phyloP scores from a whole-genome alignment of 2,888 invertebrate genomes.

The Trichogramma dendrolimi region DNA sequence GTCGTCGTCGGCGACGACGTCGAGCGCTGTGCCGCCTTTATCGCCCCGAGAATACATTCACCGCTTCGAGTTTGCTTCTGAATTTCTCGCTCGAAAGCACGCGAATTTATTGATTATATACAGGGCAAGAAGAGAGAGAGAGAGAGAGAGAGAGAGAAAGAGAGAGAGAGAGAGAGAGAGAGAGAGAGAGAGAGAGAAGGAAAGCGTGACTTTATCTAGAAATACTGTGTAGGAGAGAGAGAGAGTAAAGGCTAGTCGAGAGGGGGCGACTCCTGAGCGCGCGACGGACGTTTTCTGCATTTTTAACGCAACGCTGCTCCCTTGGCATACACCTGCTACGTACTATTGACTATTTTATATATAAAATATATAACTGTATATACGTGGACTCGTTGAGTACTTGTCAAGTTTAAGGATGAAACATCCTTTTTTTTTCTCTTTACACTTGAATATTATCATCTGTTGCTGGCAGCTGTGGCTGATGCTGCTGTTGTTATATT shows the following conservation, averaged over 20 bases:
- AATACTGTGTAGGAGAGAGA: not conserved
- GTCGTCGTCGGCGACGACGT: not conserved
- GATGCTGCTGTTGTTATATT: too few species aligned
- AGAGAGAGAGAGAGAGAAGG: not conserved
- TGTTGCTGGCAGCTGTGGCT: too few species aligned
- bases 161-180: not conserved
- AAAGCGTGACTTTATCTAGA: not conserved
- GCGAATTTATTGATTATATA: conserved; percentile 21
- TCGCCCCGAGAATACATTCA: not conserved
- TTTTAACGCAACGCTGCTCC: conserved; percentile 21
- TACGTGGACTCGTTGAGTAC: too few species aligned
- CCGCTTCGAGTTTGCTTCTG: conserved; percentile 2
- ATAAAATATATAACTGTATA: too few species aligned
- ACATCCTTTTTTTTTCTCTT: too few species aligned
- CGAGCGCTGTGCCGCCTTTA: conserved; percentile 1
- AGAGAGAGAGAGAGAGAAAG: not conserved
- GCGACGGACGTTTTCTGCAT: conserved; percentile 20
- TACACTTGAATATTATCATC: too few species aligned
- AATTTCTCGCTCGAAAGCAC: conserved; percentile 7
- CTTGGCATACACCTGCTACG: not conserved
- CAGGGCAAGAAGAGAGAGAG: conserved; percentile 1
- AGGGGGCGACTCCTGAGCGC: not conserved
- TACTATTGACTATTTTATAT: too few species aligned
- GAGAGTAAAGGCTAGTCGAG: not conserved
- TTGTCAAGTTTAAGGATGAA: too few species aligned